Percentiles rank a stretch among this genome's conserved stretches.
Conservation (phyloP, 2,797 vertebrate genomes). For the Sarcoramphus papa region DNA sequence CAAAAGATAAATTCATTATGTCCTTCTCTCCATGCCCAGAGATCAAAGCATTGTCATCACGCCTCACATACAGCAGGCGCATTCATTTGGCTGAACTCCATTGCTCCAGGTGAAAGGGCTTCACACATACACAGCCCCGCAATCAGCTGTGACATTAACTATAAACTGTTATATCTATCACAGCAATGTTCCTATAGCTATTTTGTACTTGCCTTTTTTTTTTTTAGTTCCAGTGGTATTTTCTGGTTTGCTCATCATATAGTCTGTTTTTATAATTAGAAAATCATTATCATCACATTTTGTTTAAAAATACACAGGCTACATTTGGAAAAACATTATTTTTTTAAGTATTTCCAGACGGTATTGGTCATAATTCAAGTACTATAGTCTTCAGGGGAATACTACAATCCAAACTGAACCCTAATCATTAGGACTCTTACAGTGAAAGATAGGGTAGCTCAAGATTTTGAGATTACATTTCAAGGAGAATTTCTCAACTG, state of each 20-base stretch:
- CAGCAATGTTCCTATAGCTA: not conserved
- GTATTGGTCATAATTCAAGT: not conserved
- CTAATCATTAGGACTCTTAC: not conserved
- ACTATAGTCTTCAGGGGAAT: not conserved
- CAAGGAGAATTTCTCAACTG: not conserved
- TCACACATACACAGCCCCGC: not conserved
- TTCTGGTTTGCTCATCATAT: not conserved
- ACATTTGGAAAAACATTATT: not conserved
- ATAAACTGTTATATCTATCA: no score
- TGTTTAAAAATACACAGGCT: not conserved
- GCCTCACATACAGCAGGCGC: fast-evolving
- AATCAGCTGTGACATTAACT: not conserved
- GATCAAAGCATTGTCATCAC: not conserved
- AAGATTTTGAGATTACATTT: not conserved
- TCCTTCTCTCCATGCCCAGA: not conserved
- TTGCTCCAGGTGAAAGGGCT: not conserved
- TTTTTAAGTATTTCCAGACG: not conserved
- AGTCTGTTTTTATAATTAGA: not conserved
- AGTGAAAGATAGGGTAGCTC: not conserved
- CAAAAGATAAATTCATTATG: not conserved
- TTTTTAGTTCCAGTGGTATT: not conserved
- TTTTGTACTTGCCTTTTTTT: not conserved
- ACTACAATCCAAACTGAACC: not conserved
- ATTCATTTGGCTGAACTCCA: not conserved
- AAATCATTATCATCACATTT: not conserved